Base-by-base conservation (phyloP, 2,888 invertebrate genomes). In the Drosophila monieri region DNA sequence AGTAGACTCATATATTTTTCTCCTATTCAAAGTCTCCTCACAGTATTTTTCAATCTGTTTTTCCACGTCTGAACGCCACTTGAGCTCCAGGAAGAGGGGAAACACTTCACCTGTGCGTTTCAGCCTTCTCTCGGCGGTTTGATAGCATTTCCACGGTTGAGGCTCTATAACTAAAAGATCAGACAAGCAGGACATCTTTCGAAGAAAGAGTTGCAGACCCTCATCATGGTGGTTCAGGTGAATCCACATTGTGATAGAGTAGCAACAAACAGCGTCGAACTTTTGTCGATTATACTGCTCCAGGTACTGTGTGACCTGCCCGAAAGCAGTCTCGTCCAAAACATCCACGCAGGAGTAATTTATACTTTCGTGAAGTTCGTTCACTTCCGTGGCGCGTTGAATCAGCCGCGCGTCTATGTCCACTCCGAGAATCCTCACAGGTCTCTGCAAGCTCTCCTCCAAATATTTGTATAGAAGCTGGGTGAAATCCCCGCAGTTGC, bases 161-260 rank as follows among this genome's bases (percentile, higher is more conserved):
- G 96, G 96, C 90, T 97, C 97, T 66, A 97, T 92, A 18, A 97
- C 92, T 9, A 97, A 90, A 54, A 94, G 92, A 43, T 93, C 92
- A 5, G 94, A 92, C 6, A 89, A 85, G 6, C 88, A 76, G 64
- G 94, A 93, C 6, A 95, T 89, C 53, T 93, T 93, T 18, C 91
- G 88, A 2, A 97, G 91, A 90, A 96, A 96, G 3, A 90, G 77
- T 57, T 92, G 81, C 37, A 97, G 90, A 0, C 96, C 96, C 5
- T 92, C 90, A 92, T 97, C 97, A 6, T 96, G 96, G 91, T 95
- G 93, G 90, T 97, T 97, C 23, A 97, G 90, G 91, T 97, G 97
- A 85, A 97, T 96, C 97, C 97, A 97, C 96, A 97, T 96, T 15
- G 96, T 96, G 30, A 96, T 94, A 8, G 97, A 97, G 89, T 97